These are phyloP conservation scores for Criorhina ranunculi DNA, from an alignment of 2,888 invertebrate genomes.

Conservation along the genomic window DNA sequence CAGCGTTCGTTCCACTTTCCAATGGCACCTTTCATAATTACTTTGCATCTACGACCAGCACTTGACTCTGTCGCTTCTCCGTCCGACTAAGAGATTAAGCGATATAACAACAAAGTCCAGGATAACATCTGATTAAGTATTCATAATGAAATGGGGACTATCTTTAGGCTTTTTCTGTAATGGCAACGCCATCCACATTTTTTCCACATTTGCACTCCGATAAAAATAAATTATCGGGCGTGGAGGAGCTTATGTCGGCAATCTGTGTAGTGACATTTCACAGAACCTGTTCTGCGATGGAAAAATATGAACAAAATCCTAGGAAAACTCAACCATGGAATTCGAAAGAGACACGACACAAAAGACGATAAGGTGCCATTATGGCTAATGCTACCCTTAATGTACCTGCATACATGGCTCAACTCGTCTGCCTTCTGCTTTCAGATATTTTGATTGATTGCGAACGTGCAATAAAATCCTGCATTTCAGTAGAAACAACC, in stretches of 20 bases:
- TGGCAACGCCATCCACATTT: slow-evolving; percentile 46
- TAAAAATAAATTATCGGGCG: slow-evolving; percentile 52
- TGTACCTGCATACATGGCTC: not conserved
- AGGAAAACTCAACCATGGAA: slow-evolving; percentile 66
- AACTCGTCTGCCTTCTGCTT: slow-evolving; percentile 1
- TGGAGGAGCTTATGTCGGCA: slow-evolving; percentile 30
- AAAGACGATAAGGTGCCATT: slow-evolving; percentile 59
- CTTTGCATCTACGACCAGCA: slow-evolving; percentile 28
- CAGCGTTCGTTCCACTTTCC: slow-evolving; percentile 73
- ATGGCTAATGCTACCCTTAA: slow-evolving; percentile 49
- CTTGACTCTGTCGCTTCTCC: slow-evolving; percentile 1
- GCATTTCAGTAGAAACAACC: slow-evolving; percentile 34
- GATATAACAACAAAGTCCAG: slow-evolving; percentile 59
- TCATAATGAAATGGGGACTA: slow-evolving; percentile 51
- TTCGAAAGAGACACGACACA: slow-evolving; percentile 66
- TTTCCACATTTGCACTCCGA: slow-evolving; percentile 15
- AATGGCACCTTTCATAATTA: slow-evolving; percentile 74
- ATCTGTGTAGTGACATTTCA: slow-evolving; percentile 38
- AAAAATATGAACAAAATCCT: slow-evolving; percentile 36
- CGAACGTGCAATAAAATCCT: slow-evolving; percentile 54
- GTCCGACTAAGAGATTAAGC: slow-evolving; percentile 64
- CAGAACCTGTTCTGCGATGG: slow-evolving; percentile 44
- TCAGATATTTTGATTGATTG: slow-evolving; percentile 68
- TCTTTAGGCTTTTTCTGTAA: slow-evolving; percentile 40
- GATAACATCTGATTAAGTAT: slow-evolving; percentile 66